Evolutionary conservation across 2,888 invertebrate species (phyloP).

Genomic region (Sympetrum striolatum): DNA sequence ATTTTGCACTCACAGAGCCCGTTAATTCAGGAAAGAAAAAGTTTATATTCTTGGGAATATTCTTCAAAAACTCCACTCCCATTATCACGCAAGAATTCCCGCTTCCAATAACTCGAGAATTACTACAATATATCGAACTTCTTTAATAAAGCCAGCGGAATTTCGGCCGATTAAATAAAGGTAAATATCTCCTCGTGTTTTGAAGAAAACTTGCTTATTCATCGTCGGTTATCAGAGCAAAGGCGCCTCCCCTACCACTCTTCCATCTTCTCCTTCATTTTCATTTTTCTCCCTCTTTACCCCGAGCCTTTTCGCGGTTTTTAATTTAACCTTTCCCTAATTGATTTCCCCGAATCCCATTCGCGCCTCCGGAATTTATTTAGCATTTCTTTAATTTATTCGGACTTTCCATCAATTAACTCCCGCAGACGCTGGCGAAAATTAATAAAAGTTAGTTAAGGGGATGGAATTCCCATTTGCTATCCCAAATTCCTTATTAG

Average conservation of each 20-base stretch:
- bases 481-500: no score
- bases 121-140: neutral
- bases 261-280: neutral
- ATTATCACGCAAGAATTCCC: no score
- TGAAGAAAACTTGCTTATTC: neutral
- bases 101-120: no score
- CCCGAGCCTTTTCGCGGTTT: neutral
- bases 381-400: neutral
- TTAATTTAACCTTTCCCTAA: conserved; percentile 2
- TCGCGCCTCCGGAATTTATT: neutral
- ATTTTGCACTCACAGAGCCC: no score
- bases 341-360: neutral
- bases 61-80: no score
- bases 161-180: neutral
- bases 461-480: no score
- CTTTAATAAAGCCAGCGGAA: neutral
- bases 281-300: neutral
- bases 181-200: neutral
- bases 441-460: neutral
- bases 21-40: no score
- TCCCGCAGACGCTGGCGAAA: neutral
- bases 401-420: neutral
- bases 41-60: no score
- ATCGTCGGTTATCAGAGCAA: neutral
- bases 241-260: neutral